Base-by-base conservation (phyloP, 2,888 invertebrate species). In the Netelia fuscicornis region DNA sequence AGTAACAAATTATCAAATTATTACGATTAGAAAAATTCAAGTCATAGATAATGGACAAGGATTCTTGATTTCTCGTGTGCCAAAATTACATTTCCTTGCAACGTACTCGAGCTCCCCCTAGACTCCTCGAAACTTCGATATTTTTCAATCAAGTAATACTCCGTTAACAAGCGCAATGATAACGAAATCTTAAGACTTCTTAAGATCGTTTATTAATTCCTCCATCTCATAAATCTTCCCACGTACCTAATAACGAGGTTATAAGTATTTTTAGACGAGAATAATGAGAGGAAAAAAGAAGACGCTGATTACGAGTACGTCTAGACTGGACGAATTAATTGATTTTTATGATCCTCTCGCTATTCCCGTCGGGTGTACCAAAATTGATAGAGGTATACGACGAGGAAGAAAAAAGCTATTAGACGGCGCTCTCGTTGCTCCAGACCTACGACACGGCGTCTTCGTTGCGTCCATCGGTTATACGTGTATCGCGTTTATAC, bases 291-390 rank as follows among this genome's bases (percentile, higher is more conserved):
- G 30, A 17, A 65, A 76, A 42, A 62, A 65, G 30, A 25, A 5
- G 37, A 37, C 8, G 9, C 9, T 72, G 42, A 64, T 71, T 64
- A 72, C 42, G 79, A 20, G 17, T 37, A 10, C 10, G 72, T 72
- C 71, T 80, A 64, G 64, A 71, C 72, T 56, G 42, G 42, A 62
- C 54, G 52, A 72, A 80, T 72, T 80, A 71, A 80, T 80, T 80
- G 79, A 72, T 80, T 80, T 80, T 80, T 25, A 80, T 80, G 30
- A 56, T 52, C 42, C 56, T 56, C 25, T 54, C 23, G 17, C 3
- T 13, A 42, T 62, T 71, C 42, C 64, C 54, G 17, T 64, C 2
- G 79, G 48, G 56, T 56, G 13, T 70, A 68, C 48, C 3, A 48
- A 48, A 13, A 11, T 20, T 62, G n/a, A 23, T 10, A 25, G 2